phyloP scores from a whole-genome alignment of 2,888 invertebrate genomes.

The Chalcosyrphus nemorum region DNA sequence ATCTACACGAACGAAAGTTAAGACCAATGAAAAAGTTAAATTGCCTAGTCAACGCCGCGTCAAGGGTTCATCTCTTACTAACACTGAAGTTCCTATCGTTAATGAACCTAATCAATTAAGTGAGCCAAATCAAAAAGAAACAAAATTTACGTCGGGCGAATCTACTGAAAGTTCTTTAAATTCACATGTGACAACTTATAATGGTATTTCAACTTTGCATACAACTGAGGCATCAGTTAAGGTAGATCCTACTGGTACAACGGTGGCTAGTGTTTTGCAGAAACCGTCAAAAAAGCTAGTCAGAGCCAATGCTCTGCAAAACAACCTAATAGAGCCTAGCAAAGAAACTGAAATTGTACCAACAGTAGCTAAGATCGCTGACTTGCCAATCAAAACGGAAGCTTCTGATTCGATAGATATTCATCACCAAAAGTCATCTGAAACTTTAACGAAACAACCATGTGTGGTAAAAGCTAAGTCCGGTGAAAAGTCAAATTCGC shows the following conservation, averaged over 20 bases:
- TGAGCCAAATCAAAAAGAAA: neutral
- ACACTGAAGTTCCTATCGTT: slow-evolving; percentile 15
- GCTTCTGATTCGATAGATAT: neutral
- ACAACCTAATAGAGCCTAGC: neutral
- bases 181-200: neutral
- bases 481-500: neutral
- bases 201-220: neutral
- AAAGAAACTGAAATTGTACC: neutral
- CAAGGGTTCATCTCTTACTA: slow-evolving; percentile 57
- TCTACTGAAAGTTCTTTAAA: neutral
- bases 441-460: neutral
- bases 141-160: neutral
- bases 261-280: too few relatives aligned
- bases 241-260: neutral
- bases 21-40: slow-evolving; percentile 13
- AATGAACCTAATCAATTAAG: neutral
- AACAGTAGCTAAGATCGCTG: neutral
- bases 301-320: neutral
- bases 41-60: neutral
- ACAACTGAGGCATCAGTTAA: neutral
- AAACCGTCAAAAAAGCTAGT: neutral
- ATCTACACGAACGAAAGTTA: slow-evolving; percentile 68
- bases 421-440: neutral
- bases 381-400: neutral
- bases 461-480: neutral